These are phyloP conservation scores for Prionchulus punctatus DNA, from an alignment of 2,888 invertebrate species.

Conservation along the genomic window DNA sequence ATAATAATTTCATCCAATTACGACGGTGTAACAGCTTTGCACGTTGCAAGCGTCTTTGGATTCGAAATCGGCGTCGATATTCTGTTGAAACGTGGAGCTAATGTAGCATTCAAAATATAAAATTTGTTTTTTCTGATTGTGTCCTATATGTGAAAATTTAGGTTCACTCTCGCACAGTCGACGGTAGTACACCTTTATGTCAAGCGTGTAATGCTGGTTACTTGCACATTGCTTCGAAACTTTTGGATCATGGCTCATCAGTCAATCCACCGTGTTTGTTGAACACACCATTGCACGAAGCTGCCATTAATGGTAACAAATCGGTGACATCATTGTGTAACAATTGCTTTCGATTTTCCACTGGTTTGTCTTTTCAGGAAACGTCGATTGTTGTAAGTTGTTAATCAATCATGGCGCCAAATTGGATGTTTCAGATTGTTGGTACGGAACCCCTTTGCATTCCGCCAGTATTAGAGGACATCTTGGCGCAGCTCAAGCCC, in stretches of 20 bases:
- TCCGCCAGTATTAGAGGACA: constrained; percentile 4
- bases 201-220: not conserved
- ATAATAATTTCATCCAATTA: not conserved
- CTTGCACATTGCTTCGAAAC: not conserved
- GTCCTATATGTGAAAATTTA: not conserved
- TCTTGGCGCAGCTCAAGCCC: not conserved
- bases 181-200: constrained; percentile 8
- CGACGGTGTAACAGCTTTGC: not conserved
- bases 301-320: constrained; percentile 1
- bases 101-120: no score
- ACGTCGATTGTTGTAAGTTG: not conserved
- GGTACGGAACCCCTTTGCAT: constrained; percentile 10
- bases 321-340: not conserved
- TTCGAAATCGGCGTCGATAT: not conserved
- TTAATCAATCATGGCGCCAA: constrained; percentile 1
- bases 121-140: no score
- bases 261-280: constrained; percentile 4
- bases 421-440: constrained; percentile 7
- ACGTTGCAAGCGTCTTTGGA: not conserved
- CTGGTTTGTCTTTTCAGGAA: not conserved
- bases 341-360: not conserved
- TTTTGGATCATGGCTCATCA: not conserved
- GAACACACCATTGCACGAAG: constrained; percentile 8
- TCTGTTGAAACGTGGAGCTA: not conserved
- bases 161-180: constrained; percentile 1